phyloP scores from a whole-genome alignment of 1,140 invertebrate genomes.

The Drosophila punjabiensis region DNA sequence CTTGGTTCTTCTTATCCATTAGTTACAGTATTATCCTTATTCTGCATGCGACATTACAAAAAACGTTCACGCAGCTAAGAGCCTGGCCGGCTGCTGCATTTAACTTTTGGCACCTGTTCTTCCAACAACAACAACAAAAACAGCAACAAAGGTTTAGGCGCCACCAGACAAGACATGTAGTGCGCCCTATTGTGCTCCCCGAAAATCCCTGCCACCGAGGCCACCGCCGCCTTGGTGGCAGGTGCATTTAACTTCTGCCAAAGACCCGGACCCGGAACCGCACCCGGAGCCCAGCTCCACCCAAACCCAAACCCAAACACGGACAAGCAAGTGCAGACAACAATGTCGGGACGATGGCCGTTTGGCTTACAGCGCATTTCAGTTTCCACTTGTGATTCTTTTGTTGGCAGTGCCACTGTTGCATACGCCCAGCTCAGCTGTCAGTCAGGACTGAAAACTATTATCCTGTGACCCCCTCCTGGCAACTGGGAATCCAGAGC shows the following conservation, averaged over 20 bases:
- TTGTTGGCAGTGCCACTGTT: conserved; percentile 61
- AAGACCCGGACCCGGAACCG: conserved; percentile 63
- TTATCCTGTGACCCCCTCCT: conserved; percentile 28
- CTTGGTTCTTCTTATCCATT: background rate
- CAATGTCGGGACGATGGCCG: conserved; percentile 62
- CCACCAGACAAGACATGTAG: conserved; percentile 57
- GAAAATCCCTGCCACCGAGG: conserved; percentile 21
- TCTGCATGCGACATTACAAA: conserved; percentile 36
- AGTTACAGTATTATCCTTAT: conserved; percentile 8
- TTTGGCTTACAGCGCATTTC: conserved; percentile 60
- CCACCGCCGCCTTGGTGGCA: conserved; percentile 59
- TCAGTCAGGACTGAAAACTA: conserved; percentile 32
- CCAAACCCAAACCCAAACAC: conserved; percentile 26
- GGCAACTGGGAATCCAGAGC: conserved; percentile 3
- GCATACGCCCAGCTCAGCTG: conserved; percentile 32
- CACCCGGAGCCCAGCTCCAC: conserved; percentile 51
- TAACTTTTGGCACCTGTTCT: conserved; percentile 68
- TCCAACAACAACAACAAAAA: conserved; percentile 23
- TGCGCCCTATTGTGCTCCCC: conserved; percentile 32
- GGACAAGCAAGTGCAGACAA: conserved; percentile 62
- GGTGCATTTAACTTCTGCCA: conserved; percentile 80
- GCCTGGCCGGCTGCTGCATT: conserved; percentile 40
- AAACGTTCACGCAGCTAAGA: conserved; percentile 60
- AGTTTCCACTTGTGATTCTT: conserved; percentile 57
- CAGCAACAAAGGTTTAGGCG: conserved; percentile 10